phyloP scores from a whole-genome alignment of 2,888 invertebrate species.

The Ennomos quercinarius region DNA sequence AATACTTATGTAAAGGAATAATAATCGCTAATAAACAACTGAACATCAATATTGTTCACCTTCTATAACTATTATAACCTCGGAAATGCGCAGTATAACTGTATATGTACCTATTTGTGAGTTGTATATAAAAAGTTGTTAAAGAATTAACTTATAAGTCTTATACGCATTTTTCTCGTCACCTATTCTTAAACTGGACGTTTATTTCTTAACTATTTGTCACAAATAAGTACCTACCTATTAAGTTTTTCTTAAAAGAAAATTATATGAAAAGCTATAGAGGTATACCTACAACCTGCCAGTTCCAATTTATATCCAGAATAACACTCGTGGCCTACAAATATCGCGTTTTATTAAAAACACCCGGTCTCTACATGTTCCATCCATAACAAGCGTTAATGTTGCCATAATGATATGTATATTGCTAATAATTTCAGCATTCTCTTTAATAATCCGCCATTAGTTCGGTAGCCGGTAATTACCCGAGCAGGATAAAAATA shows the following conservation, averaged over 20 bases:
- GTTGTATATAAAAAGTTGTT: constrained; percentile 1
- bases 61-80: too few species aligned
- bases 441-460: constrained; percentile 50
- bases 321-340: background rate
- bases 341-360: constrained; percentile 27
- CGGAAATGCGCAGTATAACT: too few species aligned
- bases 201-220: constrained; percentile 9
- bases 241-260: background rate
- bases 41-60: too few species aligned
- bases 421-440: constrained; percentile 61
- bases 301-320: background rate
- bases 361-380: constrained; percentile 20
- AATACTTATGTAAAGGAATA: too few species aligned
- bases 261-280: background rate
- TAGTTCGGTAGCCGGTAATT: constrained; percentile 50
- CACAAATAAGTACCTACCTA: constrained; percentile 2
- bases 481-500: constrained; percentile 34
- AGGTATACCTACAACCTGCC: background rate
- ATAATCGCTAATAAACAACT: too few species aligned
- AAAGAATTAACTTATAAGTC: too few species aligned
- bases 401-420: constrained; percentile 57
- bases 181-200: background rate
- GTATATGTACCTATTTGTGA: too few species aligned
- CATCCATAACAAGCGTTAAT: constrained; percentile 48
- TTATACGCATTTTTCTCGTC: constrained; percentile 1